Evolutionary conservation across 2,113 vertebrate species (phyloP), one percentile per base, ranked within the genome.

Genomic region (Tachuris rubrigastra): DNA sequence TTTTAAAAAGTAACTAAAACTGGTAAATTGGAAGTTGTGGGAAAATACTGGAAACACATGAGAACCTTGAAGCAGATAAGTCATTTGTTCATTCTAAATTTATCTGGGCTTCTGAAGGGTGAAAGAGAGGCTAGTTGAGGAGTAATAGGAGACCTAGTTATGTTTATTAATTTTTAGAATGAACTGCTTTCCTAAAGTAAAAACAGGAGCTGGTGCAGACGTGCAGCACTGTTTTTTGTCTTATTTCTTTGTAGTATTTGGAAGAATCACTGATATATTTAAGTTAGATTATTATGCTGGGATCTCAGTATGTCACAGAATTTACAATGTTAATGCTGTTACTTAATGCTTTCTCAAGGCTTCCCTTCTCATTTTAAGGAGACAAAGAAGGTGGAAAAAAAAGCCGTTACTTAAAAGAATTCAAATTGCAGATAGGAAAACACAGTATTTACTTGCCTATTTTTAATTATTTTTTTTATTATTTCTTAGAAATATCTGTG

Each of bases 11-110:
- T 10, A 1, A 2, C 7, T 80, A n/a, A 56, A 67, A 20, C 6
- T 28, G 6, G 8, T 50, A 56, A 63, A 35, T 2, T 58, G 10
- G 24, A 66, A 74, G 14, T 31, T 81, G n/a, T 0, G 0, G 63
- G 10, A 14, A 75, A 66, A 87, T 10, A 58, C 44, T 67, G 14
- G 16, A 68, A 85, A 79, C 9, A 12, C 6, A 4, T 30, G 8
- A 58, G 41, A 75, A 25, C 0, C 8, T 30, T 9, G 12, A 87
- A 67, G 1, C 11, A 67, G 15, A 1, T 49, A 41, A 59, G 2
- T 53, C 8, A 31, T 3, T 47, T 53, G 8, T 33, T 50, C 10
- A 58, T 67, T 58, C 31, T 53, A 42, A 74, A 50, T 58, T 83
- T 60, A n/a, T 60, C 20, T 8, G 2, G 25, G 6, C 5, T 74